These are phyloP conservation scores for Herpetotheres cachinnans DNA, from an alignment of 2,113 vertebrate species.

Conservation along the genomic window DNA sequence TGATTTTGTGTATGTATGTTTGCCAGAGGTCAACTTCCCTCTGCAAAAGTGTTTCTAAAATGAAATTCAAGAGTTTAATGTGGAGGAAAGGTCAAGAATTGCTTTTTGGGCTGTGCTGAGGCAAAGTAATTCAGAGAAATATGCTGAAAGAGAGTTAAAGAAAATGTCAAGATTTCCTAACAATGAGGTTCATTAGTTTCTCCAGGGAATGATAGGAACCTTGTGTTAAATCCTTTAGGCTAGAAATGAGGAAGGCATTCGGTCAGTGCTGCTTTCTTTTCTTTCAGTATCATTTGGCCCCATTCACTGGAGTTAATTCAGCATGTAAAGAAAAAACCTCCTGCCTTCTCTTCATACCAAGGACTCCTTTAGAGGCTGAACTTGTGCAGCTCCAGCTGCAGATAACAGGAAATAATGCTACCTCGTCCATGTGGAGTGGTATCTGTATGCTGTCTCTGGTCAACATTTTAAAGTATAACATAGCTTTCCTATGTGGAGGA, in stretches of 20 bases:
- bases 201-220: neutral
- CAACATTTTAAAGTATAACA: neutral
- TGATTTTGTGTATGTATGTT: neutral
- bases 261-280: neutral
- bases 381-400: neutral
- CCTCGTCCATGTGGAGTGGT: accelerated
- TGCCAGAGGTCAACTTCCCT: constrained; percentile 1
- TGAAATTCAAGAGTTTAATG: constrained; percentile 18
- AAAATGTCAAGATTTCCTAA: constrained; percentile 44
- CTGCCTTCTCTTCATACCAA: neutral
- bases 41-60: constrained; percentile 10
- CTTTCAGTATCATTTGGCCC: neutral
- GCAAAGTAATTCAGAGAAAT: constrained; percentile 4
- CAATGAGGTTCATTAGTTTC: constrained; percentile 29
- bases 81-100: constrained; percentile 17
- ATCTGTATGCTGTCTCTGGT: neutral
- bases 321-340: neutral
- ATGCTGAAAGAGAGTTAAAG: constrained; percentile 29
- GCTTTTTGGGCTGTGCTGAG: neutral
- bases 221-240: neutral
- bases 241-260: neutral
- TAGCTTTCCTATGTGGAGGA: neutral
- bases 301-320: neutral
- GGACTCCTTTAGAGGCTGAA: neutral
- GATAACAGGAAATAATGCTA: neutral